Evolutionary conservation across 2,113 vertebrate species (phyloP), one percentile per base, ranked within the genome.

Genomic region (Sebastes fasciatus): DNA sequence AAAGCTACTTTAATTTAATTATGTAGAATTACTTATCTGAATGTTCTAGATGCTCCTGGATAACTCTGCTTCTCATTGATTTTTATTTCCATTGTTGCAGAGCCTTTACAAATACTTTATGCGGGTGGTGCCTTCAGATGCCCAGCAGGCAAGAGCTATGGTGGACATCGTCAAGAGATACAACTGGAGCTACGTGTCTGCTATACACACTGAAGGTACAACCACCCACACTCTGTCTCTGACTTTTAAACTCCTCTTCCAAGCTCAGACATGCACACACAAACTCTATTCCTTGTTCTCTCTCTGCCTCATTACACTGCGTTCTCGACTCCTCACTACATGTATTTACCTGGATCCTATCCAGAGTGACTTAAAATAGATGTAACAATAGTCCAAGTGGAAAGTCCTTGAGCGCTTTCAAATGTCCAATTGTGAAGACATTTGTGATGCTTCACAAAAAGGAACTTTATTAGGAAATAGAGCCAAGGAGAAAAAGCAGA

Each of bases 131-230:
- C 98, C 98, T 19, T 99, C 98, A 0, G 98, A 99, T 60, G 97
- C 97, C 4, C 98, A 99, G 88, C 98, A 99, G 91, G 98, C 98
- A 34, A 95, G 97, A 75, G 98, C 98, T 3, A 99, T 99, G 97
- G 98, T 99, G 92, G 98, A 99, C 96, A 99, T 99, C 67, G 98
- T 99, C 84, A 99, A 99, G 91, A 96, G 97, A 79, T 99, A 99
- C 94, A 99, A 98, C 95, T 99, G 98, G 98, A 99, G 97, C 79
- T 99, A 99, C 8, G 98, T 99, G 79, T 99, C 98, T 71, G 98
- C 98, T 40, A 98, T 99, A 54, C 97, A 99, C 88, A 99, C 98
- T 0, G 98, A 99, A 97, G 98, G 98, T 94, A 92, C 57, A 54
- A 51, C 48, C 34, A 52, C 70, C 48, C 66, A 83, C 73, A 55